Evolutionary conservation across 2,797 vertebrate species (phyloP).

Genomic region (Falco novaeseelandiae): DNA sequence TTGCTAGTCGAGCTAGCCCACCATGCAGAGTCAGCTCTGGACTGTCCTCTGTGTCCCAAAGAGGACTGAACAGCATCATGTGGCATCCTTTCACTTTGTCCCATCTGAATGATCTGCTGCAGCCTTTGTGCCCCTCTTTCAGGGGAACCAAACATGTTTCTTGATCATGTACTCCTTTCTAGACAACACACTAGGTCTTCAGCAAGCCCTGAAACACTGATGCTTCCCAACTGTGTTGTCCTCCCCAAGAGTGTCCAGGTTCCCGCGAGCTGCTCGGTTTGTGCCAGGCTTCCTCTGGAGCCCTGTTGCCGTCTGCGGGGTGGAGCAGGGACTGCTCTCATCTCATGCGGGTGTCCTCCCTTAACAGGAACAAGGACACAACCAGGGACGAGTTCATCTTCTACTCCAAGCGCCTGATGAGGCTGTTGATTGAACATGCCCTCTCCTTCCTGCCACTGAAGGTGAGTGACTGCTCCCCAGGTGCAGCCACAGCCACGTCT

Average conservation of each 20-base stretch:
- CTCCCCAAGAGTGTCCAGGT: neutral
- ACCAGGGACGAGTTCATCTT: conserved; percentile 93
- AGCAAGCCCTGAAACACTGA: neutral
- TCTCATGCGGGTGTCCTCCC: fast-evolving
- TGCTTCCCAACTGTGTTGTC: neutral
- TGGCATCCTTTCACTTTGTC: neutral
- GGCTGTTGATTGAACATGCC: conserved; percentile 89
- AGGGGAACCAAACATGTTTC: neutral
- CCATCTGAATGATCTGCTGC: neutral
- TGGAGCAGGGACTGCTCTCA: fast-evolving
- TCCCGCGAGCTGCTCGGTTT: neutral
- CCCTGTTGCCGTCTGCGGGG: fast-evolving
- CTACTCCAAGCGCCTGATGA: conserved; percentile 94
- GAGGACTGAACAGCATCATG: neutral
- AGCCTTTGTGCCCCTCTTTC: neutral
- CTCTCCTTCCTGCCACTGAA: conserved; percentile 91
- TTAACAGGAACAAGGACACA: conserved; percentile 88
- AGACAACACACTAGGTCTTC: neutral
- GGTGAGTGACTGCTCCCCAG: conserved; percentile 53
- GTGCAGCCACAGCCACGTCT: fast-evolving
- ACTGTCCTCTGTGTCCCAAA: neutral
- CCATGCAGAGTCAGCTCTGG: neutral
- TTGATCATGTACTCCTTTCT: neutral
- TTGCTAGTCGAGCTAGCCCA: neutral
- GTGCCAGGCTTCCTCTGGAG: neutral